Evolutionary conservation across 2,888 invertebrate genomes (phyloP).

Genomic region (Drosophila kuntzei): DNA sequence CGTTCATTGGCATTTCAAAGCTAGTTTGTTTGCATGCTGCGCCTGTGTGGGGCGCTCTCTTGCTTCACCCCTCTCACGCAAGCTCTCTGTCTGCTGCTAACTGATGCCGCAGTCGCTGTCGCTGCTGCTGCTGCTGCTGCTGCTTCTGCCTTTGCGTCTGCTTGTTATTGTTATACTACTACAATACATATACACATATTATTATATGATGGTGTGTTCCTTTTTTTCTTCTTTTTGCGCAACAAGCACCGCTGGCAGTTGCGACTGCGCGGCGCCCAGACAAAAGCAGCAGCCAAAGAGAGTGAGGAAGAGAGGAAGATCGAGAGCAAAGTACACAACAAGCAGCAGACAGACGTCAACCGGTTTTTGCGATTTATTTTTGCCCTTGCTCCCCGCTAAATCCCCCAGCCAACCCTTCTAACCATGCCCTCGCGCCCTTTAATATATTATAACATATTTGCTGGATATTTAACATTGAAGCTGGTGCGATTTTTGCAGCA

Average conservation of each 20-base stretch:
- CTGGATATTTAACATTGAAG: constrained; percentile 67
- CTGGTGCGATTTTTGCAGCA: constrained; percentile 37
- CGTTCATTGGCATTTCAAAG: constrained; percentile 73
- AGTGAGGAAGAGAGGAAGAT: constrained; percentile 16
- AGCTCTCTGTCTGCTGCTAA: constrained; percentile 14
- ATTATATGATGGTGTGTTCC: constrained; percentile 43
- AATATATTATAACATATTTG: constrained; percentile 68
- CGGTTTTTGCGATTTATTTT: constrained; percentile 78
- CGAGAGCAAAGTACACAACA: constrained; percentile 37
- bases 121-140: constrained; percentile 6
- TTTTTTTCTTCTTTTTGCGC: constrained; percentile 57
- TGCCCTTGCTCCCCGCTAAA: constrained; percentile 55
- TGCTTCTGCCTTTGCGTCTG: constrained; percentile 35
- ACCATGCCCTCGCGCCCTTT: constrained; percentile 39
- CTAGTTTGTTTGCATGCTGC: constrained; percentile 70
- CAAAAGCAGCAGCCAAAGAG: constrained; percentile 21
- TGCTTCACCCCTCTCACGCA: constrained; percentile 28
- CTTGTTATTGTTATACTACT: constrained; percentile 60
- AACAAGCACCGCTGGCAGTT: constrained; percentile 67
- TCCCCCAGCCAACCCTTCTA: constrained; percentile 8
- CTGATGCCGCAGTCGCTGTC: neutral
- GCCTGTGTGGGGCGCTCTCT: constrained; percentile 52
- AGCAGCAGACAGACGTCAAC: constrained; percentile 52
- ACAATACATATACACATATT: constrained; percentile 15
- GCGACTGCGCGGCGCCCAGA: constrained; percentile 65